These are phyloP conservation scores for Geodia barretti DNA, from an alignment of 37 sponge, comb jelly and placozoan genomes.

Conservation along the genomic window DNA sequence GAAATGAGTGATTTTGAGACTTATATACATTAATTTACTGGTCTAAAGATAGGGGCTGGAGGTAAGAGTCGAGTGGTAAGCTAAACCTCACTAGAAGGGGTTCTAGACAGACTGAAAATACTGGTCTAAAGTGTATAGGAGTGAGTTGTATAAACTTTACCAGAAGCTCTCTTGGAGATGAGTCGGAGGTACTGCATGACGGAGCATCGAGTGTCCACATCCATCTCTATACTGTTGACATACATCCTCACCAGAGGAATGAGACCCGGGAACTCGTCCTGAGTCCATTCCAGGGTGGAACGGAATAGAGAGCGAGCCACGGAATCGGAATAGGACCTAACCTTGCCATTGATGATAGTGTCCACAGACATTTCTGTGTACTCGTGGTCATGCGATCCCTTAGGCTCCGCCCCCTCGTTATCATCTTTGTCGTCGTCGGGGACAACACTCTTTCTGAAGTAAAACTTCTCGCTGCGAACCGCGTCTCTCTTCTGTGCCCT, in stretches of 20 bases:
- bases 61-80: background rate
- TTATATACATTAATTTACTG: background rate
- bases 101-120: too few relatives aligned
- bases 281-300: background rate
- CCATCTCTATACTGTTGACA: conserved; percentile 75
- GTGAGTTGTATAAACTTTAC: conserved; percentile 22
- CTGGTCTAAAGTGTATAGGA: too few relatives aligned
- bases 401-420: background rate
- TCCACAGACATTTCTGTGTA: conserved; percentile 77
- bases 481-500: conserved; percentile 81
- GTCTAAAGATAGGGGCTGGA: background rate
- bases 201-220: conserved; percentile 85
- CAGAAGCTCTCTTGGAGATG: conserved; percentile 81
- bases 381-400: conserved; percentile 58
- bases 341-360: conserved; percentile 95
- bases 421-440: conserved; percentile 60
- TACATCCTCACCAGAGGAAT: conserved; percentile 86
- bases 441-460: conserved; percentile 79
- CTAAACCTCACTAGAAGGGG: background rate
- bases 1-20: background rate
- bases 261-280: conserved; percentile 86
- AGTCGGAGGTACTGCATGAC: conserved; percentile 65
- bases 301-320: background rate
- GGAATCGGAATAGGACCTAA: background rate
- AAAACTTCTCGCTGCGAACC: conserved; percentile 69